phyloP scores from a whole-genome alignment of 37 sponge, comb jelly and placozoan genomes.

The Haliclona indistincta region DNA sequence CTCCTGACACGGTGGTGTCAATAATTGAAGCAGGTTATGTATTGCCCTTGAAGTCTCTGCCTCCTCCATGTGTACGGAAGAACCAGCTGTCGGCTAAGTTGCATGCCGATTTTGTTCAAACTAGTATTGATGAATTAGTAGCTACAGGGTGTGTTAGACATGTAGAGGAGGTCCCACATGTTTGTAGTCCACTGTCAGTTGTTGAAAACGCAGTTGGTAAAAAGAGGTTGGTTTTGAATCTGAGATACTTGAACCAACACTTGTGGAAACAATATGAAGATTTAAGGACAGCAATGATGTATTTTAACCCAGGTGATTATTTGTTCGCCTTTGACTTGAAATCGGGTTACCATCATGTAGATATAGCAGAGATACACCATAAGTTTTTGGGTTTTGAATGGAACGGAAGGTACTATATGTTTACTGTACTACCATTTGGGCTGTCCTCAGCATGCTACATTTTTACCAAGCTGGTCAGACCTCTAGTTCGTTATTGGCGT shows the following conservation, averaged over 20 bases:
- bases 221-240: slow-evolving; percentile 22
- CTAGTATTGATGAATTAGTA: slow-evolving; percentile 5
- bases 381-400: slow-evolving; percentile 27
- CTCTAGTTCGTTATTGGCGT: slow-evolving; percentile 21
- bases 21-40: background rate
- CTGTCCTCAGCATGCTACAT: too few species aligned
- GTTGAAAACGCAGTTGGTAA: slow-evolving; percentile 12
- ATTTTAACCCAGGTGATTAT: slow-evolving; percentile 14
- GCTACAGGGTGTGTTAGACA: background rate
- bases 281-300: slow-evolving; percentile 9
- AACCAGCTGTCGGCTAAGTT: background rate
- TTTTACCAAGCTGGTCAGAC: slow-evolving; percentile 39
- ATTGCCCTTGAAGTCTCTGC: background rate
- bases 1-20: background rate
- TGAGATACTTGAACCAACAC: slow-evolving; percentile 20
- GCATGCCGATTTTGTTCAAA: background rate
- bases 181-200: slow-evolving; percentile 43
- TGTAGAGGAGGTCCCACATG: slow-evolving; percentile 2
- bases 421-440: too few species aligned
- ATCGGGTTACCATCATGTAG: slow-evolving; percentile 42
- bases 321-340: slow-evolving; percentile 23
- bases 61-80: background rate
- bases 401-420: background rate
- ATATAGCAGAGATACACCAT: too few species aligned
- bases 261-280: slow-evolving; percentile 36